phyloP scores from a whole-genome alignment of 2,113 vertebrate genomes.

The Lates calcarifer region DNA sequence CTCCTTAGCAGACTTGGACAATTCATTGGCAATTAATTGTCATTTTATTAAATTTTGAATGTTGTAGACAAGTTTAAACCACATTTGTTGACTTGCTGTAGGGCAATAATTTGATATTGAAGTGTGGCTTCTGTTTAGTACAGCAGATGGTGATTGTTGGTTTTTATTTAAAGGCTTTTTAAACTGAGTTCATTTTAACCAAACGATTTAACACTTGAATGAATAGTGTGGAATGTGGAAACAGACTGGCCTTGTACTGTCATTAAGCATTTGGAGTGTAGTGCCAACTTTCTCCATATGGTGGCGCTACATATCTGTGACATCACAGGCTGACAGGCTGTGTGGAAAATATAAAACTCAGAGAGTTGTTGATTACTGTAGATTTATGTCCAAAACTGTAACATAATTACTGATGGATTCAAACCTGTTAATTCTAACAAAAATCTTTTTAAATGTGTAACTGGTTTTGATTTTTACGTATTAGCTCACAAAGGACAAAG shows the following conservation, averaged over 20 bases:
- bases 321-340: background rate
- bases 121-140: background rate
- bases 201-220: background rate
- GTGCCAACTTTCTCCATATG: slow-evolving; percentile 37
- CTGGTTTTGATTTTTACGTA: background rate
- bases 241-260: background rate
- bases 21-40: too few relatives aligned
- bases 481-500: background rate
- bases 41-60: too few relatives aligned
- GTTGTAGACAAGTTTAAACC: too few relatives aligned
- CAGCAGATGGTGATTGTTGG: background rate
- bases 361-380: background rate
- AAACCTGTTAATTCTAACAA: background rate
- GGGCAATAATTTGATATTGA: background rate
- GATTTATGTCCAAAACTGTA: background rate
- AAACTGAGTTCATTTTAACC: background rate
- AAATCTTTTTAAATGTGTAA: background rate
- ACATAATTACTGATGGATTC: background rate
- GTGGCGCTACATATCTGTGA: slow-evolving; percentile 45
- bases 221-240: background rate
- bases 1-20: too few relatives aligned
- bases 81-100: background rate
- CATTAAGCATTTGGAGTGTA: background rate
- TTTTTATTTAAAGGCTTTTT: background rate
- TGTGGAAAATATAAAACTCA: background rate